These are phyloP conservation scores for Pheosia tremula DNA, from an alignment of 2,888 invertebrate genomes.

Conservation along the genomic window DNA sequence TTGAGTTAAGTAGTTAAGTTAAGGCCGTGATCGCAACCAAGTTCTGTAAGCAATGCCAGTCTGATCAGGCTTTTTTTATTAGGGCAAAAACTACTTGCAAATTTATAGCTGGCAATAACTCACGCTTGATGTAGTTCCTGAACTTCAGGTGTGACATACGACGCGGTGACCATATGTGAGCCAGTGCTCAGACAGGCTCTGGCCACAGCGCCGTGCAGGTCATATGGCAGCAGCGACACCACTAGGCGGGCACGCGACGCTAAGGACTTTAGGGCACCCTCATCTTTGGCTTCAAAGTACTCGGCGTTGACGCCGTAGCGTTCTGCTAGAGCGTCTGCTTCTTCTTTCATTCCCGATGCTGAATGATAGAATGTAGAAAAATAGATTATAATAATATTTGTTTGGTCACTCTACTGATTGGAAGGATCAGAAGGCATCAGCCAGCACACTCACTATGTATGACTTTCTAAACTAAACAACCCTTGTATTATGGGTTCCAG, in stretches of 20 bases:
- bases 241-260: constrained; percentile 91
- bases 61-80: too few relatives aligned
- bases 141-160: constrained; percentile 95
- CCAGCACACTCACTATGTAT: too few relatives aligned
- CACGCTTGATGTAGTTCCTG: constrained; percentile 90
- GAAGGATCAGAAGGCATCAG: too few relatives aligned
- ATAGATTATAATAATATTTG: too few relatives aligned
- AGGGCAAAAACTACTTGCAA: too few relatives aligned
- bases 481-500: too few relatives aligned
- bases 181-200: constrained; percentile 93
- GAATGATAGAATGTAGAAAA: constrained; percentile 11
- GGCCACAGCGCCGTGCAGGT: constrained; percentile 94
- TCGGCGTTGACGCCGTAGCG: constrained; percentile 91
- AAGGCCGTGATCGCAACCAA: too few relatives aligned
- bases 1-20: too few relatives aligned
- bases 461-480: too few relatives aligned
- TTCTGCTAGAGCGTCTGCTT: constrained; percentile 92
- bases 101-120: constrained; percentile 45
- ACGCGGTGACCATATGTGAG: constrained; percentile 98
- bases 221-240: constrained; percentile 95
- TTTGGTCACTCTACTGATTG: too few relatives aligned
- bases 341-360: constrained; percentile 93
- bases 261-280: constrained; percentile 87
- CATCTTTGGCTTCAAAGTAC: constrained; percentile 92
- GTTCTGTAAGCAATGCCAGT: too few relatives aligned